A percentile compares a stretch with the other conserved stretches of the same genome.
These are phyloP conservation scores for Erpornis zantholeuca DNA, from an alignment of 2,113 vertebrate species.

Conservation along the genomic window DNA sequence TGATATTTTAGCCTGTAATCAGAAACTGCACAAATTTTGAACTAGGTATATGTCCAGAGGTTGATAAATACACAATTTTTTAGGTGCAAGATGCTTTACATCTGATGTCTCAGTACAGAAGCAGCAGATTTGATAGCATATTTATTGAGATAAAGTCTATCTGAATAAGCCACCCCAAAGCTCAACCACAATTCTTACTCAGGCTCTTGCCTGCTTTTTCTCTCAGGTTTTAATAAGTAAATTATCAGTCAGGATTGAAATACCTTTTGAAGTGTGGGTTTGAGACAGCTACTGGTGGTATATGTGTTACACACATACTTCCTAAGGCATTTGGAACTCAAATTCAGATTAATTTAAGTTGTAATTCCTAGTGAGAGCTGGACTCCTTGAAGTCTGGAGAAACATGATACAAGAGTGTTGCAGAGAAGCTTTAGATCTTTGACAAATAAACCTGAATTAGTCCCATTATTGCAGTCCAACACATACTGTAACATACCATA, in stretches of 20 bases:
- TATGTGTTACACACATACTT: not conserved
- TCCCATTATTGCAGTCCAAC: not conserved
- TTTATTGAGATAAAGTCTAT: not conserved
- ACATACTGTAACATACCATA: not conserved
- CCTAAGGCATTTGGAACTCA: not conserved
- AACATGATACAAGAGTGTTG: not conserved
- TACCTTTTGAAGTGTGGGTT: not conserved
- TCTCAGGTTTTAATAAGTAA: not conserved
- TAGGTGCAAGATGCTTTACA: not conserved
- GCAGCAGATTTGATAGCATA: not conserved
- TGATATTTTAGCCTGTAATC: not conserved
- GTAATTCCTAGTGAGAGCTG: not conserved
- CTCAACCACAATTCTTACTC: not conserved
- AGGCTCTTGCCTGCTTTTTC: not conserved
- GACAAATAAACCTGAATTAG: not conserved
- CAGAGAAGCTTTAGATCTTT: not conserved
- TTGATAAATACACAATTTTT: not conserved
- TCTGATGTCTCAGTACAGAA: not conserved
- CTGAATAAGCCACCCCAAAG: not conserved
- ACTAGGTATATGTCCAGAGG: not conserved
- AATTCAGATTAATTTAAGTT: not conserved
- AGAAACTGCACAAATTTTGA: not conserved
- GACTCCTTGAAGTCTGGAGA: not conserved
- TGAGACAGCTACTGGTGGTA: not conserved
- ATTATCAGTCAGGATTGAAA: conserved; percentile 7